These are phyloP conservation scores for Phacellophora camtschatica DNA, from an alignment of 30 jellyfish, hydroid and myxozoan species.

Conservation along the genomic window DNA sequence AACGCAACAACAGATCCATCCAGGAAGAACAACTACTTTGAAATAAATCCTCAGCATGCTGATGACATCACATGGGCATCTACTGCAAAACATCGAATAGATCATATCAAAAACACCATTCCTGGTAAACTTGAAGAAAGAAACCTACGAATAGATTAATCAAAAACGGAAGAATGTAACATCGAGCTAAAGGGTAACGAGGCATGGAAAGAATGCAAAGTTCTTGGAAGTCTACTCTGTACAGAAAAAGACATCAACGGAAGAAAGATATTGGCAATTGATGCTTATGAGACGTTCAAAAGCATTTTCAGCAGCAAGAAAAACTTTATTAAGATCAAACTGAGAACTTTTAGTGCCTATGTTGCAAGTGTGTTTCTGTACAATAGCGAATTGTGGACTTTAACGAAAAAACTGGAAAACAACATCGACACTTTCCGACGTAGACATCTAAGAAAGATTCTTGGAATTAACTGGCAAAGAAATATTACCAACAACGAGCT, in stretches of 20 bases:
- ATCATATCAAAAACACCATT: constrained; percentile 35
- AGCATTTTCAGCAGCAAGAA: constrained; percentile 45
- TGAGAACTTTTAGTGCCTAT: no score
- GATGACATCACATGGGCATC: constrained; percentile 71
- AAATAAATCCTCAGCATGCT: constrained; percentile 56
- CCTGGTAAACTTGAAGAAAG: no score
- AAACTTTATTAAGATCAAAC: constrained; percentile 36
- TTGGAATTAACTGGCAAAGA: no score
- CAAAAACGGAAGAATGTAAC: constrained; percentile 58
- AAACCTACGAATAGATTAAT: constrained; percentile 30
- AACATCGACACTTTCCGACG: no score
- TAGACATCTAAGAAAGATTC: no score
- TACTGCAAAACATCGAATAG: constrained; percentile 40
- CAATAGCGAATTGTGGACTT: constrained; percentile 26
- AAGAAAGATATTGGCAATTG: constrained; percentile 35
- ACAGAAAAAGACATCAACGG: constrained; percentile 22
- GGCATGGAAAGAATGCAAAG: no score
- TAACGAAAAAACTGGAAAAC: no score
- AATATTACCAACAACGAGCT: no score
- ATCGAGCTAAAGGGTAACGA: constrained; percentile 45
- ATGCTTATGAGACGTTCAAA: constrained; percentile 40
- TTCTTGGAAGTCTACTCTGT: constrained; percentile 55
- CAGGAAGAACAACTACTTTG: no score
- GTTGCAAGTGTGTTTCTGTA: constrained; percentile 23
- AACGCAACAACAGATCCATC: no score